Evolutionary conservation across 1,140 invertebrate genomes (phyloP), one percentile per base, ranked within the genome.

Genomic region (Aphaenogaster rudis): DNA sequence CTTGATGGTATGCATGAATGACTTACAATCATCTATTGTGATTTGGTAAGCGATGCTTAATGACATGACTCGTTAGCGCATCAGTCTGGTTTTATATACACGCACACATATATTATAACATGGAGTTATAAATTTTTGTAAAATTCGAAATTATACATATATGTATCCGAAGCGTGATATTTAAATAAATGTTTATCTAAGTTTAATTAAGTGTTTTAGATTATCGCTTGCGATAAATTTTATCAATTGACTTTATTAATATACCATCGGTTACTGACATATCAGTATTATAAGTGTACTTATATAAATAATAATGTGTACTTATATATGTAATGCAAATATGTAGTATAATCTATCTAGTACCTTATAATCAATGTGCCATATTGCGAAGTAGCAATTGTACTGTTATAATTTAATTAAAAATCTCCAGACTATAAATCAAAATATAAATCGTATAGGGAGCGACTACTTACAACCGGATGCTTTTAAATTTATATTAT

Each of bases 11-110:
- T 42, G 17, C 0, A 21, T 42, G 7, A 13, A 42, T 4, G 3
- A 21, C 42, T 39, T 8, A 72, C 59, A 54, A 54, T 45, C 61
- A 77, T 77, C 33, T 15, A 57, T 45, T 45, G 8, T 45, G 39
- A 2, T 77, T 90, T 50, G 2, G 42, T 77, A 77, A 87, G 86
- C 21, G 57, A 64, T 50, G 79, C 57, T 90, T 69, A 90, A 94
- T 93, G 92, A 94, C 92, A 88, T 92, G 92, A 94, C 91, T 94
- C 93, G 91, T 91, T 82, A 89, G 86, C 84, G 88, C 81, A 86
- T 87, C 88, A 91, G 89, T 92, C 48, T 89, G 80, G 21, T 45
- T 0, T 45, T 45, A 66, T 0, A 54, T 13, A 74, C n/a, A n/a
- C 4, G 21, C 3, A 33, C 13, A 50, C 42, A 54, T 2, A 54